Conservation (phyloP, 2,888 invertebrate species). For the Cephalotes varians region DNA sequence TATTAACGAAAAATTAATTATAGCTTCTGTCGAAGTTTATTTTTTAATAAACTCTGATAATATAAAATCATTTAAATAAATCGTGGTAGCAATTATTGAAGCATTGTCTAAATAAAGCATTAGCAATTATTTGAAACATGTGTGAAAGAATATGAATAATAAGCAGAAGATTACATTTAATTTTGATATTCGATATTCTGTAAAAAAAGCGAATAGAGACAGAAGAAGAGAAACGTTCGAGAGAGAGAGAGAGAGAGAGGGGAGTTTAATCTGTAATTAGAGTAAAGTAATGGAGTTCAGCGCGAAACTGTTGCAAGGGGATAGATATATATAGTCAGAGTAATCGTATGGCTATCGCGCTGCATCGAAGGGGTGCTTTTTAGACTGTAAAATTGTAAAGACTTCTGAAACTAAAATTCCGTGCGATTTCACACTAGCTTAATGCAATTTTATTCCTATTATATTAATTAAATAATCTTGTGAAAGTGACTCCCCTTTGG, state of each 20-base stretch:
- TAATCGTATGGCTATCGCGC: constrained; percentile 9
- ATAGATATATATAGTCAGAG: constrained; percentile 4
- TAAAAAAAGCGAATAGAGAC: background rate
- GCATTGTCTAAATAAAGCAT: too few species aligned
- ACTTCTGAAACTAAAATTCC: background rate
- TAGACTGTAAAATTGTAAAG: constrained; percentile 17
- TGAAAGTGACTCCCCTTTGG: background rate
- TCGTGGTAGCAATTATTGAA: background rate
- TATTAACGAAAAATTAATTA: constrained; percentile 5
- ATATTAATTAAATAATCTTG: constrained; percentile 22
- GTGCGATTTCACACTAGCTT: background rate
- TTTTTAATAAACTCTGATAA: constrained; percentile 1
- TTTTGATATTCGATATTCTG: background rate
- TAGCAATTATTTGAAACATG: too few species aligned
- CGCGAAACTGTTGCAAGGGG: background rate
- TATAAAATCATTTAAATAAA: background rate
- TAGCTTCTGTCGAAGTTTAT: background rate
- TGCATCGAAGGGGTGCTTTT: background rate
- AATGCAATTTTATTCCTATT: background rate
- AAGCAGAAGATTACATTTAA: background rate
- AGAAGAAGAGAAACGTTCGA: background rate
- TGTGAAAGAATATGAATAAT: background rate
- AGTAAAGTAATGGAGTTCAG: constrained; percentile 18
- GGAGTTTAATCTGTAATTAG: constrained; percentile 32
- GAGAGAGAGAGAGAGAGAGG: background rate